Conservation (phyloP, 2,797 vertebrate genomes). For the Oophaga sylvatica region DNA sequence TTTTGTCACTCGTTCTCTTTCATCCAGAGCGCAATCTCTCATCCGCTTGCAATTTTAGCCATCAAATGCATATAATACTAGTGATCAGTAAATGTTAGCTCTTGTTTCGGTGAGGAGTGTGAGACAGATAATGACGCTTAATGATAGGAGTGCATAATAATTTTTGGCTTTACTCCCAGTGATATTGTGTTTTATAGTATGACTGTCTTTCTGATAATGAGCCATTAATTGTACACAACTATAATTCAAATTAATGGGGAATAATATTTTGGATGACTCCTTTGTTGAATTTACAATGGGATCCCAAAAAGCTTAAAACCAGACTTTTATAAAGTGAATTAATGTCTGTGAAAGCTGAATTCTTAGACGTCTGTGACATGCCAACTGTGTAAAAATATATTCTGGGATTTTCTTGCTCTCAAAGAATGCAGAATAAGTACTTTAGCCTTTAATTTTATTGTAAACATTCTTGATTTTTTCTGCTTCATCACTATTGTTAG, state of each 20-base stretch:
- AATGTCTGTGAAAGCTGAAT: neutral
- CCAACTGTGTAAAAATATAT: too few species aligned
- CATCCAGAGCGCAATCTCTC: conserved; percentile 28
- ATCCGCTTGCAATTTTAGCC: conserved; percentile 12
- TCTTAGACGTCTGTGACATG: too few species aligned
- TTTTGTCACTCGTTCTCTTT: conserved; percentile 35
- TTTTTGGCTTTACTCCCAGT: conserved; percentile 33
- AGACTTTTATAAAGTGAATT: neutral
- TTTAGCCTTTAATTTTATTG: too few species aligned
- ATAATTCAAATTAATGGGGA: conserved; percentile 7
- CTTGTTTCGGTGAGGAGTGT: conserved; percentile 12
- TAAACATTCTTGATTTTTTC: neutral
- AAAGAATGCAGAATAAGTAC: too few species aligned
- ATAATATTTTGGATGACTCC: neutral
- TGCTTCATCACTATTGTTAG: neutral
- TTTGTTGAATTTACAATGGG: neutral
- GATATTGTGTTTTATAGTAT: conserved; percentile 17
- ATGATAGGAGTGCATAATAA: conserved; percentile 43
- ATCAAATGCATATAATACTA: conserved; percentile 33
- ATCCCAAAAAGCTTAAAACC: neutral
- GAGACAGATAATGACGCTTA: conserved; percentile 19
- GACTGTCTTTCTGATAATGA: conserved; percentile 4
- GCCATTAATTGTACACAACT: conserved; percentile 16
- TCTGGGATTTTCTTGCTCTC: too few species aligned
- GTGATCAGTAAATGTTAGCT: conserved; percentile 38